Percentiles rank a stretch among this genome's conserved stretches.
phyloP scores from a whole-genome alignment of 1,140 invertebrate species.

The Antheraea pernyi region DNA sequence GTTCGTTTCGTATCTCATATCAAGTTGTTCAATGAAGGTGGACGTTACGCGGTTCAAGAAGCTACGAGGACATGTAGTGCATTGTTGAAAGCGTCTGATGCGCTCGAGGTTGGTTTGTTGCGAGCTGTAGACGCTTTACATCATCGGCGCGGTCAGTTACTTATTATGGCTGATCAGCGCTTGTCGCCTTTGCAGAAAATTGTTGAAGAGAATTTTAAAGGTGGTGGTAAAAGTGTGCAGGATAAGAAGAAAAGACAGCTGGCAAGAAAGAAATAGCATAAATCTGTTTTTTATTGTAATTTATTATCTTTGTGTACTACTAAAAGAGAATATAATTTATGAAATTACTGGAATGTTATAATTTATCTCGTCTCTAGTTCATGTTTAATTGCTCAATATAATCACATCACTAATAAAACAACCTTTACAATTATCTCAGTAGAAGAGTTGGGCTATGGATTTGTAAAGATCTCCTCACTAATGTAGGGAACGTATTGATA shows the following conservation, averaged over 20 bases:
- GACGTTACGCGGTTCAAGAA: constrained; percentile 46
- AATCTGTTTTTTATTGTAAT: background rate
- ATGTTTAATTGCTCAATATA: too few species aligned
- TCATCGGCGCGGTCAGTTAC: constrained; percentile 40
- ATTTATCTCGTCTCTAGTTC: too few species aligned
- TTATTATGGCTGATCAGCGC: constrained; percentile 44
- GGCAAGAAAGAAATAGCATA: constrained; percentile 31
- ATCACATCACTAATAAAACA: too few species aligned
- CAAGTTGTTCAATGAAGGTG: constrained; percentile 56
- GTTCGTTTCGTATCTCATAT: constrained; percentile 46
- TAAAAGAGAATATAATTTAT: too few species aligned
- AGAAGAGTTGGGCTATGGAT: too few species aligned
- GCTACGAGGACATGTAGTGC: constrained; percentile 36
- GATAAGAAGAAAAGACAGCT: constrained; percentile 32
- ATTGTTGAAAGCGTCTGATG: constrained; percentile 43
- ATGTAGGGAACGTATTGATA: background rate
- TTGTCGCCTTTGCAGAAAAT: constrained; percentile 37
- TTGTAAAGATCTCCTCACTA: background rate
- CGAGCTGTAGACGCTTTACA: constrained; percentile 38
- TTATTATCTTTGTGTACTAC: too few species aligned
- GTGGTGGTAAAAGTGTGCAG: constrained; percentile 16
- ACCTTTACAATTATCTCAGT: too few species aligned
- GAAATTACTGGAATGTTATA: too few species aligned
- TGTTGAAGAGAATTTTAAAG: constrained; percentile 38
- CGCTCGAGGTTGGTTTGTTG: constrained; percentile 39